Conservation (phyloP, 2,113 vertebrate genomes). For the Caloenas nicobarica region DNA sequence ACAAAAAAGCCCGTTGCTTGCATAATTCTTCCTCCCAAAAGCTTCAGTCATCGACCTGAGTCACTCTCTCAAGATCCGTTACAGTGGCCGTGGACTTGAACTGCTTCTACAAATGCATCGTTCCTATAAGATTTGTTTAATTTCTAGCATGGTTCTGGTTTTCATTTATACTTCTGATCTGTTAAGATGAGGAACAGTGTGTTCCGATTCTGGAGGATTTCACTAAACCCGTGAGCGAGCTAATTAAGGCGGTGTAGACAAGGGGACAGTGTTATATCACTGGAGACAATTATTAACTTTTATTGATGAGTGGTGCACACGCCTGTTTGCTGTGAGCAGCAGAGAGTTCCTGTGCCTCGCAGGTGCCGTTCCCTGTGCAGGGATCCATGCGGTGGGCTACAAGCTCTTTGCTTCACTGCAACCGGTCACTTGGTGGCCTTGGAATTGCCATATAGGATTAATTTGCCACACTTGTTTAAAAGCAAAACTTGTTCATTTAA, state of each 20-base stretch:
- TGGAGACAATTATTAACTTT: background rate
- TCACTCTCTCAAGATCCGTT: fast-evolving
- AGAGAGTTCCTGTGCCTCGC: background rate
- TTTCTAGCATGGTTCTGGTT: background rate
- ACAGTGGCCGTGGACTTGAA: no score
- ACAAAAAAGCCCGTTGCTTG: fast-evolving
- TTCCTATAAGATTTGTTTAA: background rate
- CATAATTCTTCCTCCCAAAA: background rate
- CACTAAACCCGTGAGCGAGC: background rate
- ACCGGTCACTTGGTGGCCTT: fast-evolving
- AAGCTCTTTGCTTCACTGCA: background rate
- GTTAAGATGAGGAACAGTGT: background rate
- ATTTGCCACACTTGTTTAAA: background rate
- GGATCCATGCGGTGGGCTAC: background rate
- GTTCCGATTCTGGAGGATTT: background rate
- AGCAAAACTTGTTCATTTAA: background rate
- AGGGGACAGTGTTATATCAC: background rate
- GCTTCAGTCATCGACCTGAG: fast-evolving
- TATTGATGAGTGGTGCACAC: background rate
- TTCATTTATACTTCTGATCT: background rate
- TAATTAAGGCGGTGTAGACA: no score
- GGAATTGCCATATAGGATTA: background rate
- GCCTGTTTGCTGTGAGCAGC: background rate
- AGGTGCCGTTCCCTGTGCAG: fast-evolving
- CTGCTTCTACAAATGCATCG: background rate